Conservation (phyloP, 2,797 vertebrate species). For the Tragelaphus oryx region DNA sequence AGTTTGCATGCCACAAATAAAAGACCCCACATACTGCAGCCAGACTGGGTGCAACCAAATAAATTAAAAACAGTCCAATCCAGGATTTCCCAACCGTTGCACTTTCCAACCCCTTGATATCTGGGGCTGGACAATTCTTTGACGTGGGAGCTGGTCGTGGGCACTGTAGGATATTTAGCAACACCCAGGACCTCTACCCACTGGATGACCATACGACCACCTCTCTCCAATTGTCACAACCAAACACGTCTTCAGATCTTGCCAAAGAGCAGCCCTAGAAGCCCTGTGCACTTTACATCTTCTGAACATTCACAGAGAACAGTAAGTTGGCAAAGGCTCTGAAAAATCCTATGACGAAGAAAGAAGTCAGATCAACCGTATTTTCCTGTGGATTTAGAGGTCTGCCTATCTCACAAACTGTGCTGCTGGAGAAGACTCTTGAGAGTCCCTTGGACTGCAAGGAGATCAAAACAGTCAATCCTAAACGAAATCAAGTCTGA, state of each 20-base stretch:
- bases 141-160: accelerated
- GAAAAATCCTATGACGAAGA: accelerated
- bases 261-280: neutral
- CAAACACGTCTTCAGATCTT: accelerated
- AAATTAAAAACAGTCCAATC: neutral
- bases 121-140: accelerated
- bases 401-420: neutral
- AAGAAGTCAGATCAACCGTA: too few relatives aligned
- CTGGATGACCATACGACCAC: accelerated
- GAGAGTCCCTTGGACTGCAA: neutral
- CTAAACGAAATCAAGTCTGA: neutral
- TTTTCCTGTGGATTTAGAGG: accelerated
- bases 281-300: accelerated
- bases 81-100: neutral
- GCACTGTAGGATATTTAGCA: accelerated
- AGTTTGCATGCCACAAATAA: neutral
- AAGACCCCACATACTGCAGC: neutral
- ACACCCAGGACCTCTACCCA: neutral
- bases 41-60: neutral
- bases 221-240: accelerated
- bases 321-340: accelerated
- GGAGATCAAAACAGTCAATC: neutral
- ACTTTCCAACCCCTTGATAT: neutral
- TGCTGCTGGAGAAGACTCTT: neutral
- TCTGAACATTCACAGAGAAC: too few relatives aligned